These are phyloP conservation scores for Lethenteron reissneri DNA, from an alignment of 2,113 vertebrate genomes.

Conservation along the genomic window DNA sequence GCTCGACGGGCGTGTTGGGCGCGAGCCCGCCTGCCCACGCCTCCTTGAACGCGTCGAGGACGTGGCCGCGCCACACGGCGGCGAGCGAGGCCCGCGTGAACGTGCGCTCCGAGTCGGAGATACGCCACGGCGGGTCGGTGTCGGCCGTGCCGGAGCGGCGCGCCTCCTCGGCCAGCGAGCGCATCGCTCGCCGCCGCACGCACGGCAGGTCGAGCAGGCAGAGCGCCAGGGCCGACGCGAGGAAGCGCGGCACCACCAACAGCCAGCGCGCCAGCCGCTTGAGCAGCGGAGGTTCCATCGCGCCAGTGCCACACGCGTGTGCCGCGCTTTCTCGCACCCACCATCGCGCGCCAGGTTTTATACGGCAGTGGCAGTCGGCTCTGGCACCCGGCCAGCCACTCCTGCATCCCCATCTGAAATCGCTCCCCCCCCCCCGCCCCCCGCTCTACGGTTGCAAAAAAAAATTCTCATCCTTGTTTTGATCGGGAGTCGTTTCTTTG, in stretches of 20 bases:
- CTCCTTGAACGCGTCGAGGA: conserved; percentile 65
- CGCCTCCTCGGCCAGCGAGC: conserved; percentile 14
- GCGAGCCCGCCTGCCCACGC: conserved; percentile 52
- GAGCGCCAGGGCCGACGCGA: conserved; percentile 66
- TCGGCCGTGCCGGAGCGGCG: conserved; percentile 14
- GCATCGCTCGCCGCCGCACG: conserved; percentile 60
- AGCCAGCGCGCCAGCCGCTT: conserved; percentile 60
- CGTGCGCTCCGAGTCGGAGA: conserved; percentile 9
- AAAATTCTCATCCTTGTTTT: no score
- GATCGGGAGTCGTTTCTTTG: no score
- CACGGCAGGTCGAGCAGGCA: conserved; percentile 91
- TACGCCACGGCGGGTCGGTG: no score
- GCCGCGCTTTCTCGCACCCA: no score
- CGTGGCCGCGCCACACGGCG: conserved; percentile 82
- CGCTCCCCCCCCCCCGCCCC: no score
- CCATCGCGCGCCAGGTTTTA: no score
- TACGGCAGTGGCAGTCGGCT: no score
- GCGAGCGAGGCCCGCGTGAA: conserved; percentile 81
- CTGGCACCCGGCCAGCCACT: no score
- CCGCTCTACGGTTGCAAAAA: no score
- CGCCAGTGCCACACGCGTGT: no score
- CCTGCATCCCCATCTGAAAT: no score
- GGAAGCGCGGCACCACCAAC: conserved; percentile 78
- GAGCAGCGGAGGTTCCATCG: conserved; percentile 22
- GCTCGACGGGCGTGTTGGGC: conserved; percentile 22